Conservation (phyloP, 2,888 invertebrate genomes). For the Mycalesis mineus region DNA sequence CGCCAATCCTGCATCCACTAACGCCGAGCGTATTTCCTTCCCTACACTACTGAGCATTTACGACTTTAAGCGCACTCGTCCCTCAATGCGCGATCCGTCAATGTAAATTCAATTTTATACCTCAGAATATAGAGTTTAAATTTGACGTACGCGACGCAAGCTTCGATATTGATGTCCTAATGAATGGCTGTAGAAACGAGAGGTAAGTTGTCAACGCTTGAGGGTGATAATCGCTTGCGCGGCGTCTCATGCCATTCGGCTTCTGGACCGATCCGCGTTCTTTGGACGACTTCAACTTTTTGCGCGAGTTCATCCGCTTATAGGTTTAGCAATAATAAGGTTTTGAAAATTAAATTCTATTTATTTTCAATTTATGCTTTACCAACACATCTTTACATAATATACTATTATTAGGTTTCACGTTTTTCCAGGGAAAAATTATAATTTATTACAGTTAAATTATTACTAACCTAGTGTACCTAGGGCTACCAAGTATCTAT, state of each 20-base stretch:
- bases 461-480: no score
- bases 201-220: constrained; percentile 47
- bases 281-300: constrained; percentile 70
- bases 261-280: constrained; percentile 70
- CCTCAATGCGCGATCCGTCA: constrained; percentile 27
- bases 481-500: no score
- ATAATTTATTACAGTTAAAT: no score
- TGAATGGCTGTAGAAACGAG: constrained; percentile 46
- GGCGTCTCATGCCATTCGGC: constrained; percentile 37
- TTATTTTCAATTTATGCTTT: constrained; percentile 7
- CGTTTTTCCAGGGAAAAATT: no score
- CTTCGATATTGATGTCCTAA: constrained; percentile 55
- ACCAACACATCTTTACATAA: no score
- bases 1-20: constrained; percentile 58
- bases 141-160: constrained; percentile 41
- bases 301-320: constrained; percentile 63
- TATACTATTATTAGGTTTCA: no score
- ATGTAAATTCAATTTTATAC: constrained; percentile 56
- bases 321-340: constrained; percentile 61
- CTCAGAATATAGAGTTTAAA: constrained; percentile 50
- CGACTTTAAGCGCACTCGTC: constrained; percentile 45
- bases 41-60: constrained; percentile 44
- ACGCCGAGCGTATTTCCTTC: constrained; percentile 55
- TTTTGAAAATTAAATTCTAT: constrained; percentile 51
- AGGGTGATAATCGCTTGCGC: constrained; percentile 54